Evolutionary conservation across 1,140 invertebrate species (phyloP).

Genomic region (Chelonus insularis): DNA sequence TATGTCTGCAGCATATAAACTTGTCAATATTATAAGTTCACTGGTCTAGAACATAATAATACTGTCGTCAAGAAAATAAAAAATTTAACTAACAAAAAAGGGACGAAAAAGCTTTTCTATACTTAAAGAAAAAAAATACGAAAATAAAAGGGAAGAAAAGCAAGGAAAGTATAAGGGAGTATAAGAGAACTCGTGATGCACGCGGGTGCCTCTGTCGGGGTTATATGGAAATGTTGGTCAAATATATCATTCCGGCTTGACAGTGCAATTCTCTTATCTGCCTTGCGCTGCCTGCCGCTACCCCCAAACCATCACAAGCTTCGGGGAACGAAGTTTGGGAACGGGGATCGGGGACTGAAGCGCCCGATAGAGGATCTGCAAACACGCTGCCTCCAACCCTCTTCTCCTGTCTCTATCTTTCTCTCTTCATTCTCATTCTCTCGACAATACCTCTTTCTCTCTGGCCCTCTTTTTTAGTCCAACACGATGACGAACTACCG

Average conservation of each 20-base stretch:
- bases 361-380: conserved; percentile 61
- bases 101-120: conserved; percentile 9
- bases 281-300: conserved; percentile 38
- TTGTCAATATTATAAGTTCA: conserved; percentile 48
- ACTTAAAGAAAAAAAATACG: conserved; percentile 9
- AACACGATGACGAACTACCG: conserved; percentile 33
- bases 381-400: conserved; percentile 48
- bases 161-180: conserved; percentile 45
- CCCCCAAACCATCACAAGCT: conserved; percentile 11
- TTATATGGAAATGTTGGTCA: conserved; percentile 64
- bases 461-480: conserved; percentile 22
- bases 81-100: not conserved
- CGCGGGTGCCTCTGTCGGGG: conserved; percentile 31
- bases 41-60: conserved; percentile 46
- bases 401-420: conserved; percentile 46
- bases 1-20: conserved; percentile 41
- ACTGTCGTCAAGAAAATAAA: conserved; percentile 25
- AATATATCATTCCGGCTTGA: conserved; percentile 84
- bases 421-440: conserved; percentile 27
- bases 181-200: conserved; percentile 12
- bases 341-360: conserved; percentile 44
- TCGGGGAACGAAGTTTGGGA: conserved; percentile 29
- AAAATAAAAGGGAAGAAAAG: conserved; percentile 23
- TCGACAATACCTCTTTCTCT: not conserved
- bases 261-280: conserved; percentile 86